Evolutionary conservation across 2,888 invertebrate genomes (phyloP).

Genomic region (Chirona hameri): DNA sequence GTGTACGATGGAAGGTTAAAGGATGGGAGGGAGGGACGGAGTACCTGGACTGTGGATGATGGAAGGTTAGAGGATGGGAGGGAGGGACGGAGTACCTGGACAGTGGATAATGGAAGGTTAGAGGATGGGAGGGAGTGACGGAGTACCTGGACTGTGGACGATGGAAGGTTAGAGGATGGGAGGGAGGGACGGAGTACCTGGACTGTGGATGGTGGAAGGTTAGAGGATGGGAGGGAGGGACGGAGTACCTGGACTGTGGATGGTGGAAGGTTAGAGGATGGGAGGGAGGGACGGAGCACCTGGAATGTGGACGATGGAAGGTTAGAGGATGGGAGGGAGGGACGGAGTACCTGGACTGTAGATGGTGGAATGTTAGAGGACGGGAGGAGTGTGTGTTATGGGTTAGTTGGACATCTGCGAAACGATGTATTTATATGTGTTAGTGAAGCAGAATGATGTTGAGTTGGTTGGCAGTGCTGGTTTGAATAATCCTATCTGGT

Average conservation of each 20-base stretch:
- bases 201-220: too few relatives aligned
- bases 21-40: not conserved
- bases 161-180: not conserved
- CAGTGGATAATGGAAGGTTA: slow-evolving; percentile 51
- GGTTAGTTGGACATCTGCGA: too few relatives aligned
- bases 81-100: slow-evolving; percentile 64
- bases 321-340: slow-evolving; percentile 35
- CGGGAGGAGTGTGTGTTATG: not conserved
- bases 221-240: not conserved
- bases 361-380: not conserved
- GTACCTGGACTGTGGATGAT: not conserved
- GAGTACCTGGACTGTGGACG: not conserved
- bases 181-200: not conserved
- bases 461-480: too few relatives aligned
- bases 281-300: slow-evolving; percentile 45
- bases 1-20: too few relatives aligned
- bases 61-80: too few relatives aligned
- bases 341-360: not conserved
- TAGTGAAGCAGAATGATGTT: too few relatives aligned
- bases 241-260: not conserved
- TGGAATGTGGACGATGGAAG: slow-evolving; percentile 59
- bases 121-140: not conserved
- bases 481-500: too few relatives aligned
- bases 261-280: not conserved
- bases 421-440: too few relatives aligned